These are phyloP conservation scores for Apotomis turbidana DNA, from an alignment of 2,888 invertebrate genomes.

Conservation along the genomic window DNA sequence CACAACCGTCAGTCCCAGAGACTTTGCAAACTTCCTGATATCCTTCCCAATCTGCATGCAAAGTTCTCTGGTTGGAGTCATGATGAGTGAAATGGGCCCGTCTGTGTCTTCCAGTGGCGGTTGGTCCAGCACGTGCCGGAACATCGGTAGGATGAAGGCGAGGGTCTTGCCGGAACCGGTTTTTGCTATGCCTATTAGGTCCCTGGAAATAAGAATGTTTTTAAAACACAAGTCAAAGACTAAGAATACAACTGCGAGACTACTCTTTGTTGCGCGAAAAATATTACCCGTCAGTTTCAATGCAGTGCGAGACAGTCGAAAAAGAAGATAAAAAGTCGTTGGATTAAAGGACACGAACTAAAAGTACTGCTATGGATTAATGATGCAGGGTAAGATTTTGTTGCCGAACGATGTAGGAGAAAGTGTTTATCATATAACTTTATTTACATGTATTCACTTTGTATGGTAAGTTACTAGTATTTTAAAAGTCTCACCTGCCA, in stretches of 20 bases:
- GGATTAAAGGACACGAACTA: no score
- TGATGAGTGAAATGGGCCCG: constrained; percentile 97
- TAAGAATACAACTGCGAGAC: no score
- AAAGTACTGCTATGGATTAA: no score
- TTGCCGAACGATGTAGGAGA: no score
- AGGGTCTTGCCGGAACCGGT: constrained; percentile 99
- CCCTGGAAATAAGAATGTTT: constrained; percentile 66
- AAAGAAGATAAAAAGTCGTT: no score
- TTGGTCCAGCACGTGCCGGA: constrained; percentile 97
- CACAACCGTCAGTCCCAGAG: constrained; percentile 92
- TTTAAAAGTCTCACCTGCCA: constrained; percentile 83
- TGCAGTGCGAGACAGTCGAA: no score
- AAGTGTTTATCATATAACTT: no score
- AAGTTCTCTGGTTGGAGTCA: constrained; percentile 99
- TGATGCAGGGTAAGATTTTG: no score
- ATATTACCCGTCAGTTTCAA: no score
- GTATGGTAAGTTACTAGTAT: no score
- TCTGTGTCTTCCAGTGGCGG: constrained; percentile 97
- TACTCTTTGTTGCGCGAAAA: no score
- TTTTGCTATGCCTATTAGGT: constrained; percentile 99
- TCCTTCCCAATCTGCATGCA: constrained; percentile 99
- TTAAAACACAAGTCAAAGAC: background rate
- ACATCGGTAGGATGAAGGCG: constrained; percentile 99
- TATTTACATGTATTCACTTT: no score
- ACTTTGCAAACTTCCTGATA: constrained; percentile 96